These are phyloP conservation scores for Julus scanicus DNA, from an alignment of 2,888 invertebrate genomes.

Conservation along the genomic window DNA sequence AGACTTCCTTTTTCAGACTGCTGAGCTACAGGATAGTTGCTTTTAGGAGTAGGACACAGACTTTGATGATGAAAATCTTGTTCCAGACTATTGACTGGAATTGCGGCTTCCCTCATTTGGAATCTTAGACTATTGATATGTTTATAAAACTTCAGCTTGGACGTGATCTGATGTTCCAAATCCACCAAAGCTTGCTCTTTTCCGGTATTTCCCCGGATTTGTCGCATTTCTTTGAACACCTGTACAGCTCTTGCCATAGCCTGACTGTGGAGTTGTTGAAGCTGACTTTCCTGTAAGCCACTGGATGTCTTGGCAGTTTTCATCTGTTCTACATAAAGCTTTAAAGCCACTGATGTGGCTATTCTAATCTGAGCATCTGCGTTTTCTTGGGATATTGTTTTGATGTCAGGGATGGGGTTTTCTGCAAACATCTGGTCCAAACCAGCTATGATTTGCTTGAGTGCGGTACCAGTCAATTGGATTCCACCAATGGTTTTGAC, in stretches of 20 bases:
- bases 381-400: slow-evolving; percentile 36
- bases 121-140: neutral
- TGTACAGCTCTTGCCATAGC: neutral
- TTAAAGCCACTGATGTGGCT: neutral
- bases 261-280: neutral
- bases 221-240: neutral
- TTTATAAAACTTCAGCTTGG: neutral
- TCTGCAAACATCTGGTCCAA: neutral
- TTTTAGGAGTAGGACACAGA: neutral
- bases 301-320: neutral
- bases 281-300: neutral
- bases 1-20: neutral
- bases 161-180: neutral
- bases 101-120: neutral
- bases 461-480: neutral
- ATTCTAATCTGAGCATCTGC: slow-evolving; percentile 2
- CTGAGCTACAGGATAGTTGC: neutral
- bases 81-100: neutral
- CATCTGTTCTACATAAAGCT: slow-evolving; percentile 14
- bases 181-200: neutral
- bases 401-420: slow-evolving; percentile 25
- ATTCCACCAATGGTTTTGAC: slow-evolving; percentile 43
- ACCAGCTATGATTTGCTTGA: neutral
- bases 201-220: neutral
- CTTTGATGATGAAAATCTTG: neutral